These are phyloP conservation scores for Cylas formicarius DNA, from an alignment of 1,140 invertebrate genomes.

Conservation along the genomic window DNA sequence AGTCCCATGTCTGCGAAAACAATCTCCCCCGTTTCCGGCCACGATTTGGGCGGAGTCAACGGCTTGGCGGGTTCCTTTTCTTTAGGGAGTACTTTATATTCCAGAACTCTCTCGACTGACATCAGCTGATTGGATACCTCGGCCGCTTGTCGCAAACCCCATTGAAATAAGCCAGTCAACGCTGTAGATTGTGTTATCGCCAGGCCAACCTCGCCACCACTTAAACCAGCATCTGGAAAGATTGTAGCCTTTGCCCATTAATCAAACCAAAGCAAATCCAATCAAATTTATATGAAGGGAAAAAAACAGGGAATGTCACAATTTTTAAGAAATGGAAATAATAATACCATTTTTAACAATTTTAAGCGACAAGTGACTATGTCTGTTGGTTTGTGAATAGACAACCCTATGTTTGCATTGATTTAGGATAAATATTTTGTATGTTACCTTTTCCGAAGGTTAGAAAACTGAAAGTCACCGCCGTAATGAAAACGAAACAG, in stretches of 20 bases:
- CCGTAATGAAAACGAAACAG: slow-evolving; percentile 20
- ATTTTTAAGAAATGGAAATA: not conserved
- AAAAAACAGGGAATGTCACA: slow-evolving; percentile 4
- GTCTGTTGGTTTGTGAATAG: no score
- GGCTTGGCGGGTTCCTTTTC: slow-evolving; percentile 8
- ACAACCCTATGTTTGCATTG: no score
- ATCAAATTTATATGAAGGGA: no score
- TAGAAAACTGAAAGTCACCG: slow-evolving; percentile 12
- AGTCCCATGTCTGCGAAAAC: slow-evolving; percentile 48
- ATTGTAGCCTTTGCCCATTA: not conserved
- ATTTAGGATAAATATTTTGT: not conserved
- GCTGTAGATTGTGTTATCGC: slow-evolving; percentile 13
- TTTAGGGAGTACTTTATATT: slow-evolving; percentile 10
- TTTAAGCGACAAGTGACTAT: no score
- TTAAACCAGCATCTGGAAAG: slow-evolving; percentile 8
- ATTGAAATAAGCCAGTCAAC: slow-evolving; percentile 10
- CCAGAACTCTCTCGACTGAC: slow-evolving; percentile 12
- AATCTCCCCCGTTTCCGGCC: slow-evolving; percentile 44
- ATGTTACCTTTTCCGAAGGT: slow-evolving; percentile 5
- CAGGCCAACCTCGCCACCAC: slow-evolving; percentile 11
- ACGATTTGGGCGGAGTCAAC: slow-evolving; percentile 26
- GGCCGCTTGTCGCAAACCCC: slow-evolving; percentile 10
- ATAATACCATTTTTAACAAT: not conserved
- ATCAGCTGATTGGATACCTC: slow-evolving; percentile 15
- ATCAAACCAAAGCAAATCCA: no score